Evolutionary conservation across 2,797 vertebrate genomes (phyloP).

Genomic region (Labroides dimidiatus): DNA sequence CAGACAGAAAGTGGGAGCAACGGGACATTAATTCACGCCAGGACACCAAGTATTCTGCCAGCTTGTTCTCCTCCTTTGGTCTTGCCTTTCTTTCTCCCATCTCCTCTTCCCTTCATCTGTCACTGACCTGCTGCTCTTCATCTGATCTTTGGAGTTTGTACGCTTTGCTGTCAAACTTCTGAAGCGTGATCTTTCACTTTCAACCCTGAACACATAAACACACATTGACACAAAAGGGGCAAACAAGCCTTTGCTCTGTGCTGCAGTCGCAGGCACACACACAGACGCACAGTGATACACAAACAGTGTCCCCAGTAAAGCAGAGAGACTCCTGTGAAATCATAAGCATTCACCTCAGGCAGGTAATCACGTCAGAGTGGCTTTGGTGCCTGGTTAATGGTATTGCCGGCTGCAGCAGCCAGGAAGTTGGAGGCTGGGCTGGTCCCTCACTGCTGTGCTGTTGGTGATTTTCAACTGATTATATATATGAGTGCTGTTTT

Average conservation of each 20-base stretch:
- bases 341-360: constrained; percentile 57
- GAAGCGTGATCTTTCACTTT: constrained; percentile 46
- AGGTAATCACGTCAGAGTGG: constrained; percentile 53
- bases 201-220: constrained; percentile 39
- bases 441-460: constrained; percentile 21
- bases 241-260: constrained; percentile 24
- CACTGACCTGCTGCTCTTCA: constrained; percentile 45
- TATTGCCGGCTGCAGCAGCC: constrained; percentile 44
- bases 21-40: constrained; percentile 61
- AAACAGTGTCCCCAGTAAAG: constrained; percentile 25
- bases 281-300: constrained; percentile 14
- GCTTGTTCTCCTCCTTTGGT: constrained; percentile 43
- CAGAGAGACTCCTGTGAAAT: constrained; percentile 43
- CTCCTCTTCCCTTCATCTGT: constrained; percentile 24
- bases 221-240: constrained; percentile 12
- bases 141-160: constrained; percentile 42
- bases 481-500: constrained; percentile 10
- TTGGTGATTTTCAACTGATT: constrained; percentile 37
- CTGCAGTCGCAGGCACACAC: constrained; percentile 22
- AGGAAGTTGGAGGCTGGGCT: constrained; percentile 26
- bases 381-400: constrained; percentile 51
- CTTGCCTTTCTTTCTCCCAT: constrained; percentile 7
- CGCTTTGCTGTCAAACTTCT: not conserved
- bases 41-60: constrained; percentile 55
- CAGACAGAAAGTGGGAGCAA: constrained; percentile 51